A percentile compares a stretch with the other conserved stretches of the same genome.
phyloP scores from a whole-genome alignment of 2,888 invertebrate species.

The Tethea ocularis region DNA sequence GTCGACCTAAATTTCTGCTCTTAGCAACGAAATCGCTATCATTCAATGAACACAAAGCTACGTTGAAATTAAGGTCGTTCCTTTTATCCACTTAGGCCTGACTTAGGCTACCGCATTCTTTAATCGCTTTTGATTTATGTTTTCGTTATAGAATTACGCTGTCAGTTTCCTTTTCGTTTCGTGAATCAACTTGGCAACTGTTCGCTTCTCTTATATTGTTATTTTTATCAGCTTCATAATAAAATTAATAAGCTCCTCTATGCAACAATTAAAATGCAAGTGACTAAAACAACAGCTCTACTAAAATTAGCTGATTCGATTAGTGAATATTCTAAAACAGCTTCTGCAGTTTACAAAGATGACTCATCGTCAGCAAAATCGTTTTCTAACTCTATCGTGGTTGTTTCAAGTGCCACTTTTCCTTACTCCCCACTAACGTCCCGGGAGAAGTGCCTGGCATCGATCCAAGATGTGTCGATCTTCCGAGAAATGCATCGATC shows the following conservation, averaged over 20 bases:
- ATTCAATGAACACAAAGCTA: constrained; percentile 26
- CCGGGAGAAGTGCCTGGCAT: constrained; percentile 63
- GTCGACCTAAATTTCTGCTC: constrained; percentile 2
- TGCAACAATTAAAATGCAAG: not conserved
- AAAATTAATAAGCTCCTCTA: not conserved
- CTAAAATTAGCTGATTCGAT: constrained; percentile 14
- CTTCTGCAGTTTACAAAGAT: constrained; percentile 30
- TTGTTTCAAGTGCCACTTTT: constrained; percentile 54
- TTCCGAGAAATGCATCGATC: constrained; percentile 71
- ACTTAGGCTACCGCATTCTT: constrained; percentile 22
- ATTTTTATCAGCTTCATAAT: not conserved
- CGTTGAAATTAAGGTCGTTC: constrained; percentile 31
- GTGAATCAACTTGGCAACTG: not conserved
- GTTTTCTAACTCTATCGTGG: constrained; percentile 41
- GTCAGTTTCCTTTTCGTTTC: constrained; percentile 19
- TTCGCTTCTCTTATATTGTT: not conserved
- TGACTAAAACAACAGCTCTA: not conserved
- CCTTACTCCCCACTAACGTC: constrained; percentile 39
- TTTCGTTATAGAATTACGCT: constrained; percentile 21
- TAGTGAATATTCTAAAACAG: constrained; percentile 16
- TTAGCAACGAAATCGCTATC: constrained; percentile 21
- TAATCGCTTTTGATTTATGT: constrained; percentile 29
- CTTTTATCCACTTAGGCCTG: constrained; percentile 25
- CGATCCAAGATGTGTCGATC: constrained; percentile 63
- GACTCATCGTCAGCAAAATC: constrained; percentile 41